These are phyloP conservation scores for Phymanthus crucifer DNA, from an alignment of 92 coral and sea anemone species.

Conservation along the genomic window DNA sequence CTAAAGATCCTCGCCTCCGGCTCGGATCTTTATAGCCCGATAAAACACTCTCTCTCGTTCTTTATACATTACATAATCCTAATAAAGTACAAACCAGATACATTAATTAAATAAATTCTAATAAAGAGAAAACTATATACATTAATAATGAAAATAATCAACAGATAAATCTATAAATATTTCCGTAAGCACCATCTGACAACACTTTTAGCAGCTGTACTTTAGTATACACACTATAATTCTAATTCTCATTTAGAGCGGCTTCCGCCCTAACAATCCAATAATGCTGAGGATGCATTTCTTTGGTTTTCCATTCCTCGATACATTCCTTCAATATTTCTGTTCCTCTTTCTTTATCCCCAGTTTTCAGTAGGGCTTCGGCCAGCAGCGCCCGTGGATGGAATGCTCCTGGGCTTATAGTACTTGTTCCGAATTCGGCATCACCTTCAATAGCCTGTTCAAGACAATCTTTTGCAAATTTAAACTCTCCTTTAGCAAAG, in stretches of 20 bases:
- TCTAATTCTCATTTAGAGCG: background rate
- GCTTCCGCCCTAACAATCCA: slow-evolving; percentile 66
- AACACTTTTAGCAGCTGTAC: no score
- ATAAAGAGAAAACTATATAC: no score
- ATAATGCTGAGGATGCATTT: slow-evolving; percentile 62
- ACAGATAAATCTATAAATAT: background rate
- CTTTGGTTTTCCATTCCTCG: slow-evolving; percentile 51
- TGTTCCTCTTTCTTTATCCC: slow-evolving; percentile 44
- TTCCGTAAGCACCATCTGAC: no score
- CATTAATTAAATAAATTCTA: no score
- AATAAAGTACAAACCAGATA: no score
- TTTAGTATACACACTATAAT: background rate
- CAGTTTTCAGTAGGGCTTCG: slow-evolving; percentile 56
- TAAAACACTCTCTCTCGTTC: no score
- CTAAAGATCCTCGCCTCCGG: no score
- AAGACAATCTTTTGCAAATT: slow-evolving; percentile 53
- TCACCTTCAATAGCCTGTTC: slow-evolving; percentile 57
- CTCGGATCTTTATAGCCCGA: no score
- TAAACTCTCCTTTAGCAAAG: slow-evolving; percentile 49
- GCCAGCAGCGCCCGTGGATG: slow-evolving; percentile 74
- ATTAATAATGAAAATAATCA: background rate
- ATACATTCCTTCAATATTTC: slow-evolving; percentile 54
- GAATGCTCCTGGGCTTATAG: slow-evolving; percentile 72
- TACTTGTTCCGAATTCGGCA: slow-evolving; percentile 32
- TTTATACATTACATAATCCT: no score